Conservation (phyloP, 2,888 invertebrate genomes). For the Alloscopus bannaensis region DNA sequence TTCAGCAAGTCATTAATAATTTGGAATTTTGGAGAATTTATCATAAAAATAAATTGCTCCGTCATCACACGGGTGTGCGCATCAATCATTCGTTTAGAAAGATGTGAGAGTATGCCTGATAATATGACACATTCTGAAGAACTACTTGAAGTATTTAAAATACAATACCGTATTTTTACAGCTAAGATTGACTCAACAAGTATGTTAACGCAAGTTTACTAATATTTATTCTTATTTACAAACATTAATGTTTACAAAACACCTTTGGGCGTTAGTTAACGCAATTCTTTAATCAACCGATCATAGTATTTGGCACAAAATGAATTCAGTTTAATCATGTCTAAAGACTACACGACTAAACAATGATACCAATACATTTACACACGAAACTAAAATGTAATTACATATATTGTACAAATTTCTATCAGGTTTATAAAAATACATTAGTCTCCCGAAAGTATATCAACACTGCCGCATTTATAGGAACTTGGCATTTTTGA, state of each 20-base stretch:
- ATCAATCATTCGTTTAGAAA: neutral
- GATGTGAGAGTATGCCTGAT: neutral
- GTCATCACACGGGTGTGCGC: neutral
- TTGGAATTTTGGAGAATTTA: neutral
- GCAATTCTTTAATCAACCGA: neutral
- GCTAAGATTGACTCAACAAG: neutral
- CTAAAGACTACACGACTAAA: neutral
- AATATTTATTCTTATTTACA: neutral
- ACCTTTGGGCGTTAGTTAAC: neutral
- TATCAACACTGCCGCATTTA: too few species aligned
- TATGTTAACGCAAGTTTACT: neutral
- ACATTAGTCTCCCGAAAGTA: too few species aligned
- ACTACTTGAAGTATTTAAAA: neutral
- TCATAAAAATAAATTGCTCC: neutral
- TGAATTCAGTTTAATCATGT: conserved; percentile 50
- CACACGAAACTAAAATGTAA: neutral
- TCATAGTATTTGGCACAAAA: conserved; percentile 50
- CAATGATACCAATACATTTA: neutral
- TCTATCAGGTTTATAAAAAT: too few species aligned
- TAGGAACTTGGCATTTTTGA: neutral
- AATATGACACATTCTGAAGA: neutral
- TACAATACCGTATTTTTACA: neutral
- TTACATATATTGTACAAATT: too few species aligned
- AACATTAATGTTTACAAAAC: neutral
- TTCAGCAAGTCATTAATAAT: conserved; percentile 5